Conservation (phyloP, 2,797 vertebrate species). For the Notamacropus eugenii region DNA sequence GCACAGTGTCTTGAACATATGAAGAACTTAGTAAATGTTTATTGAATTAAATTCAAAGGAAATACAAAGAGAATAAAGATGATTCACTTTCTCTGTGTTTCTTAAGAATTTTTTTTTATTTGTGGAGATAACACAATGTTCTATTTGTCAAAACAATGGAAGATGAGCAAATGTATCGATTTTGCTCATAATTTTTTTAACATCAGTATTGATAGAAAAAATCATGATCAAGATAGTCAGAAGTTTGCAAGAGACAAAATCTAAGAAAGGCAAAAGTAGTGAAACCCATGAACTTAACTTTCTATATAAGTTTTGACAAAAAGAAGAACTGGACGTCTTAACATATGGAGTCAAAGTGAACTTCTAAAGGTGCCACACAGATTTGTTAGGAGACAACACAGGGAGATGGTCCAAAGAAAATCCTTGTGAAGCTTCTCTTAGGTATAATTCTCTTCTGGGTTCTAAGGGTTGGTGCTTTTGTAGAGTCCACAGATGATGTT, state of each 20-base stretch:
- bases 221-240: not conserved
- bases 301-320: no score
- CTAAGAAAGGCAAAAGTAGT: not conserved
- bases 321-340: no score
- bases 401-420: not conserved
- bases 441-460: not conserved
- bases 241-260: not conserved
- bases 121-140: not conserved
- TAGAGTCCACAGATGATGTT: not conserved
- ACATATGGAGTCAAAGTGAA: no score
- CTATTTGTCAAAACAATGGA: conserved; percentile 31
- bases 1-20: not conserved
- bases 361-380: not conserved
- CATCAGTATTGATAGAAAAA: not conserved
- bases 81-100: not conserved
- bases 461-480: not conserved
- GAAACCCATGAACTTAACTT: not conserved
- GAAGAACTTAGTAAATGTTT: not conserved
- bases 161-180: conserved; percentile 23
- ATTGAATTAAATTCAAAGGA: conserved; percentile 16
- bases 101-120: not conserved
- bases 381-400: not conserved
- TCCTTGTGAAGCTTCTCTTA: not conserved
- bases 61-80: conserved; percentile 13
- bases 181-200: conserved; percentile 27